Percentiles rank a stretch among this genome's conserved stretches.
Conservation (phyloP, 2,797 vertebrate species). For the Tragopan temminckii region DNA sequence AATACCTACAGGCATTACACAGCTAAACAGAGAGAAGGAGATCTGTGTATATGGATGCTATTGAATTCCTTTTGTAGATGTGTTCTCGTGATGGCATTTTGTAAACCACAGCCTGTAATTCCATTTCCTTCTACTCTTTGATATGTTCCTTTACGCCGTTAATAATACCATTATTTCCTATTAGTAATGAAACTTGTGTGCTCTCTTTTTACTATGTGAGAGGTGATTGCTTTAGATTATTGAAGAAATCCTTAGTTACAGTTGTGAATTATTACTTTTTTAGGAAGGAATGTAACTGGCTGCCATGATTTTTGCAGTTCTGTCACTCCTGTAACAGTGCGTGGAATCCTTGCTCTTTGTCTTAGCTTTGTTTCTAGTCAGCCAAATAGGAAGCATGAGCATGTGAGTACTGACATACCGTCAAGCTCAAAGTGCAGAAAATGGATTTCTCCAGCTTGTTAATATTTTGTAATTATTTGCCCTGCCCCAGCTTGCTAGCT, state of each 20-base stretch:
- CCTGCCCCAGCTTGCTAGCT: conserved; percentile 3
- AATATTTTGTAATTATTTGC: conserved; percentile 16
- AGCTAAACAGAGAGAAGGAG: neutral
- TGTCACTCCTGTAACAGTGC: neutral
- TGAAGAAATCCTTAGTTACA: neutral
- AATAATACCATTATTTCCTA: neutral
- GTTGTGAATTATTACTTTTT: neutral
- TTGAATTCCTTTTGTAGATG: neutral
- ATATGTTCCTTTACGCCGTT: neutral
- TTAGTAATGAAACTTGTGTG: rapidly evolving
- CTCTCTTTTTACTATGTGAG: neutral
- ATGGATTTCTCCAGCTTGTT: conserved; percentile 33
- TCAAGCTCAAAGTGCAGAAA: neutral
- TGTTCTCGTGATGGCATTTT: neutral
- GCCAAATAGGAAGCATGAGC: neutral
- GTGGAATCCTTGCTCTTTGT: neutral
- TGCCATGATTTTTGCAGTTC: neutral
- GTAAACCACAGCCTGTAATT: neutral
- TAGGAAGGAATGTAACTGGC: neutral
- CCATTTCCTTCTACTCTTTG: neutral
- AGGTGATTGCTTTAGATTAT: neutral
- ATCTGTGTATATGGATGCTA: neutral
- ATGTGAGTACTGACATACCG: neutral
- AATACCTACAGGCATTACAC: neutral
- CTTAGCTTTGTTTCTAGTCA: neutral